Base-by-base conservation (phyloP, 2,888 invertebrate species). In the Eristalis pertinax region DNA sequence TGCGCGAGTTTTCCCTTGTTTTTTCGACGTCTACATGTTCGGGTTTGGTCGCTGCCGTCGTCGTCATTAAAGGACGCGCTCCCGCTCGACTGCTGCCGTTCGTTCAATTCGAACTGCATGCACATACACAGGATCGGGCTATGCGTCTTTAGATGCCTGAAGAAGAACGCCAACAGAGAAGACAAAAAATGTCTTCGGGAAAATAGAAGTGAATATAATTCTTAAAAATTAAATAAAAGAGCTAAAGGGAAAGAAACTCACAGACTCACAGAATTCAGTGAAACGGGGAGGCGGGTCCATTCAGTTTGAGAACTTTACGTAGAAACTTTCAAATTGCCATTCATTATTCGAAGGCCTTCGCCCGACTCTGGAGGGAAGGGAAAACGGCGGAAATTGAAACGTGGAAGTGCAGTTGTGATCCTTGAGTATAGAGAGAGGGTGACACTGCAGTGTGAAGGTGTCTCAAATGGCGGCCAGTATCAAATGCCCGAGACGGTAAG, bases 1-100 rank as follows among this genome's bases (percentile, higher is more conserved):
- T 70, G 65, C 35, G 69, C 69, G 78, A 78, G 19, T 64, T 85
- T 76, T 76, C 60, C n/a, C 19, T 76, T 11, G 7, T 22, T 50
- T 50, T 50, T 43, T 19, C n/a, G n/a, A n/a, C 43, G n/a, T 50
- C 19, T 5, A 50, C 50, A 19, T 50, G 50, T 19, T 50, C 50
- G 8, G 19, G 19, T 50, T 50, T 19, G 8, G 50, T 50, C 19
- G 19, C 50, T 50, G 50, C 19, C 19, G 50, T 19, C 50, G 50
- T 50, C 50, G 2, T 50, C 50, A 8, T 50, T 50, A 19, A 50
- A 19, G 19, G 19, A 50, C 19, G 4, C 50, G 19, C 29, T 29
- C 29, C 29, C 43, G n/a, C n/a, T 50, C 19, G 19, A 50, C 50
- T 50, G 19, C 19, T 38, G 11, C 0, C 8, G 50, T 50, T 50